Conservation (phyloP, 2,797 vertebrate species). For the Synaphobranchus kaupii region DNA sequence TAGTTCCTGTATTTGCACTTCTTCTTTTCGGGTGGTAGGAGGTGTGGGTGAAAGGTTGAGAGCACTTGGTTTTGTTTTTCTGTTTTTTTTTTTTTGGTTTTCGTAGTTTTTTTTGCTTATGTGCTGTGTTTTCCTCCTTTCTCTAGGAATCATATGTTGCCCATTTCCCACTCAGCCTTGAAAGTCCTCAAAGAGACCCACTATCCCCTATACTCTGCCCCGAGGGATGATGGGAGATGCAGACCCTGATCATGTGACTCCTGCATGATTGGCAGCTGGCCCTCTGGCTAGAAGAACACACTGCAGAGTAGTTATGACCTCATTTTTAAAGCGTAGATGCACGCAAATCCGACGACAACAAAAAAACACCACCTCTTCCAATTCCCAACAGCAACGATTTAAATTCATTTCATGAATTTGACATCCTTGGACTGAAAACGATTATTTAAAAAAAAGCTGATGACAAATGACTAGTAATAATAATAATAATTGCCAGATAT, state of each 20-base stretch:
- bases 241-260: slow-evolving; percentile 94
- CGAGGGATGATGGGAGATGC: slow-evolving; percentile 93
- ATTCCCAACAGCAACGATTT: slow-evolving; percentile 12
- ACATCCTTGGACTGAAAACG: slow-evolving; percentile 54
- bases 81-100: slow-evolving; percentile 88
- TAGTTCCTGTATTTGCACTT: slow-evolving; percentile 82
- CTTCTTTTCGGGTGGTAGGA: slow-evolving; percentile 58
- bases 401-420: slow-evolving; percentile 44
- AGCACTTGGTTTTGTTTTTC: slow-evolving; percentile 77
- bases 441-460: slow-evolving; percentile 64
- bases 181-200: slow-evolving; percentile 99
- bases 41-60: not conserved
- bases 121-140: slow-evolving; percentile 99
- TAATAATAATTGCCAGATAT: slow-evolving; percentile 53
- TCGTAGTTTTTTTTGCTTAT: slow-evolving; percentile 89
- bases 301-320: slow-evolving; percentile 86
- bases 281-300: slow-evolving; percentile 95
- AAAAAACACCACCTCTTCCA: slow-evolving; percentile 48
- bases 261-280: slow-evolving; percentile 94
- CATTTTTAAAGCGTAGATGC: slow-evolving; percentile 82
- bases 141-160: slow-evolving; percentile 99
- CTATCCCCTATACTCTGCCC: slow-evolving; percentile 98
- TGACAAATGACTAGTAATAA: slow-evolving; percentile 29
- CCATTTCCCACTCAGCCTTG: slow-evolving; percentile 99
- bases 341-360: slow-evolving; percentile 69